Evolutionary conservation across 2,113 vertebrate genomes (phyloP).

Genomic region (Recurvirostra avosetta): DNA sequence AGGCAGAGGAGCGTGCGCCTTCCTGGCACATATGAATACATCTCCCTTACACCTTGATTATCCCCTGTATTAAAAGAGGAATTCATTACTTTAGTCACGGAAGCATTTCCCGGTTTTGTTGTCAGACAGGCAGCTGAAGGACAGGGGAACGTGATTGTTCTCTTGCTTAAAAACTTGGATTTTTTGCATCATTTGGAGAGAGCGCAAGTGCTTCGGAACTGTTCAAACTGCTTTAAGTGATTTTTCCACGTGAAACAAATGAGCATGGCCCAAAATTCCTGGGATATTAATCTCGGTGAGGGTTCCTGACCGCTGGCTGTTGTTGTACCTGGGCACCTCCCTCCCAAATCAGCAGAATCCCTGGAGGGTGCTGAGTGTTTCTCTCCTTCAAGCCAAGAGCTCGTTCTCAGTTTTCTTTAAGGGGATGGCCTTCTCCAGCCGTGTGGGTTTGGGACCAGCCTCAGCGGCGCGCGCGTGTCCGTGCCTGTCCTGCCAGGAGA

Average conservation of each 20-base stretch:
- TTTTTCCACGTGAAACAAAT: neutral
- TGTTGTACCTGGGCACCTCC: neutral
- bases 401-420: neutral
- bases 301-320: neutral
- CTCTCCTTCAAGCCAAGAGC: neutral
- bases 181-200: neutral
- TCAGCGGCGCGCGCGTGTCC: rapidly evolving
- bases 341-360: neutral
- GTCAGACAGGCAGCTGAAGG: neutral
- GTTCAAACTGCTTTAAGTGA: neutral
- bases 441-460: neutral
- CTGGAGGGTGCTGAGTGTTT: rapidly evolving
- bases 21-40: rapidly evolving
- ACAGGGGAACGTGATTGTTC: rapidly evolving
- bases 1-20: neutral
- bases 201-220: neutral
- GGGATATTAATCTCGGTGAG: neutral
- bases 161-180: neutral
- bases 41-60: neutral
- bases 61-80: neutral
- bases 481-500: neutral
- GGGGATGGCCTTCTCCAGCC: neutral
- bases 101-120: neutral
- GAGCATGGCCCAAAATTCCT: neutral
- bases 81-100: neutral